These are phyloP conservation scores for Gastrophysa polygoni DNA, from an alignment of 2,888 invertebrate species.

Conservation along the genomic window DNA sequence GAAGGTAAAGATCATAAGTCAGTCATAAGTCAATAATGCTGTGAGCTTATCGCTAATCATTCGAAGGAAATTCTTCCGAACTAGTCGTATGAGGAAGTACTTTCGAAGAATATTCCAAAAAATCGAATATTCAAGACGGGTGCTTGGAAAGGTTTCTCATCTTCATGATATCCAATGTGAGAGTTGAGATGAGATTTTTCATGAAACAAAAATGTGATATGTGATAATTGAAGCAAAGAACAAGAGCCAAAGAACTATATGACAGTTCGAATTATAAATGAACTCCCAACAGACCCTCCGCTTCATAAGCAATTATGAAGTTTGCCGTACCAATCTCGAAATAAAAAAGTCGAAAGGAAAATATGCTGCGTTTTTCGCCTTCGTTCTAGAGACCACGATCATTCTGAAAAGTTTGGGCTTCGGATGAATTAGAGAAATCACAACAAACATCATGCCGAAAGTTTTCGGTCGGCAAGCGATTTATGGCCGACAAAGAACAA, in stretches of 20 bases:
- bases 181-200: too few species aligned
- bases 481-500: slow-evolving; percentile 14
- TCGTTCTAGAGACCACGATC: background rate
- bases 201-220: background rate
- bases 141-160: too few species aligned
- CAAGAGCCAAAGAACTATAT: background rate
- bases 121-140: too few species aligned
- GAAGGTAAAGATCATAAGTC: too few species aligned
- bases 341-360: background rate
- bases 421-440: slow-evolving; percentile 11
- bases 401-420: background rate
- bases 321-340: background rate
- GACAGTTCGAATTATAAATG: background rate
- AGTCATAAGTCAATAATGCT: too few species aligned
- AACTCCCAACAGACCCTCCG: background rate
- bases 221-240: background rate
- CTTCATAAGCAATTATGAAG: background rate
- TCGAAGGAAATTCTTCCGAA: too few species aligned
- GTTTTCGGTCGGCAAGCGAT: slow-evolving; percentile 4
- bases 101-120: too few species aligned
- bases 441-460: slow-evolving; percentile 11
- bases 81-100: too few species aligned
- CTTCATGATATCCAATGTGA: too few species aligned
- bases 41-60: too few species aligned
- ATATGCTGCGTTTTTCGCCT: background rate